These are phyloP conservation scores for Listrodromus nycthemerus DNA, from an alignment of 2,888 invertebrate genomes.

Conservation along the genomic window DNA sequence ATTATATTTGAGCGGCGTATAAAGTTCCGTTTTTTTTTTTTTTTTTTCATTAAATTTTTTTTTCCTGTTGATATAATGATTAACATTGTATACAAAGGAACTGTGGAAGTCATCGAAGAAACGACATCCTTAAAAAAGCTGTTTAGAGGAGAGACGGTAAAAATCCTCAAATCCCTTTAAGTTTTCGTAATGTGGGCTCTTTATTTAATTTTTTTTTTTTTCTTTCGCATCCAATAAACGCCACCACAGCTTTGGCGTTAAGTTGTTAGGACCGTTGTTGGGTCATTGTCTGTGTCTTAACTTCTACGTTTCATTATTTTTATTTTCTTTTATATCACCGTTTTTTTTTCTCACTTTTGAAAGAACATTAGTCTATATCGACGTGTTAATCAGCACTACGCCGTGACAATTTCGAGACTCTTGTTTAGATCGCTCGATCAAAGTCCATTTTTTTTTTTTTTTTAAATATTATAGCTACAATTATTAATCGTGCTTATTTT, in stretches of 20 bases:
- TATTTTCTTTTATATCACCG: slow-evolving; percentile 34
- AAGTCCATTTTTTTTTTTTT: slow-evolving; percentile 10
- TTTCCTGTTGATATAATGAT: slow-evolving; percentile 46
- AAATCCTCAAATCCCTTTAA: slow-evolving; percentile 17
- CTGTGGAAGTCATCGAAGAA: slow-evolving; percentile 61
- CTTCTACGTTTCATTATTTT: neutral
- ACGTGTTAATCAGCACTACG: slow-evolving; percentile 11
- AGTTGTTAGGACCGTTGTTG: slow-evolving; percentile 41
- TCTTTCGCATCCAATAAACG: slow-evolving; percentile 5
- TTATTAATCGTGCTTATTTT: slow-evolving; percentile 16
- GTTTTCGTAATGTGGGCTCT: neutral
- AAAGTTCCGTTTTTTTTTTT: slow-evolving; percentile 66
- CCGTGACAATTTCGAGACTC: slow-evolving; percentile 6
- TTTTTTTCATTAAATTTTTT: slow-evolving; percentile 19
- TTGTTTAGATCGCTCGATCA: slow-evolving; percentile 2
- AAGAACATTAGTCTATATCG: slow-evolving; percentile 18
- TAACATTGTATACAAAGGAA: slow-evolving; percentile 65
- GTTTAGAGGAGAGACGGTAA: slow-evolving; percentile 12
- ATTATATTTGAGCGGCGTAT: slow-evolving; percentile 73
- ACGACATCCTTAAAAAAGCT: slow-evolving; percentile 45
- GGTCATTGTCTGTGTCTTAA: slow-evolving; percentile 33
- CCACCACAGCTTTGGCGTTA: slow-evolving; percentile 17
- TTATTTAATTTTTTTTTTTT: slow-evolving; percentile 1
- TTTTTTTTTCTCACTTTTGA: slow-evolving; percentile 8
- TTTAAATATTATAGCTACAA: slow-evolving; percentile 14